Percentiles rank a stretch among this genome's conserved stretches.
These are phyloP conservation scores for Trachops cirrhosus DNA, from an alignment of 2,797 vertebrate genomes.

Conservation along the genomic window DNA sequence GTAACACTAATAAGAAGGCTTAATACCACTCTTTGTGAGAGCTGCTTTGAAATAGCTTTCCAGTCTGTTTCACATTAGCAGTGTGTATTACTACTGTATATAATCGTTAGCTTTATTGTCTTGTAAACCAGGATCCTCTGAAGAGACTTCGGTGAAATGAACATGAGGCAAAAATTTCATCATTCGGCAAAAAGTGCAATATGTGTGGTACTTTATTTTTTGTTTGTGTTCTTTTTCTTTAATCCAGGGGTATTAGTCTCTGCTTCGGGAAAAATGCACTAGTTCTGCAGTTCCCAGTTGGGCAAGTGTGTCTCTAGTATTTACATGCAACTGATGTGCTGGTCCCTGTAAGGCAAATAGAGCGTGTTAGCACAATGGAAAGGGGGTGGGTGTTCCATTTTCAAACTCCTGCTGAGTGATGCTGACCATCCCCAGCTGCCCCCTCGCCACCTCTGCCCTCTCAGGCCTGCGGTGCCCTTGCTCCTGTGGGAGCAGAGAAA, in stretches of 20 bases:
- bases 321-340: slow-evolving; percentile 73
- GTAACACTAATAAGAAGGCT: slow-evolving; percentile 60
- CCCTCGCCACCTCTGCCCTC: not conserved
- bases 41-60: slow-evolving; percentile 61
- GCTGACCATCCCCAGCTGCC: not conserved
- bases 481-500: not conserved
- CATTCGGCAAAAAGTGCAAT: slow-evolving; percentile 85
- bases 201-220: slow-evolving; percentile 81
- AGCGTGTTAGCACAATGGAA: slow-evolving; percentile 74
- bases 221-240: slow-evolving; percentile 79
- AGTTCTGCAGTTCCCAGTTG: slow-evolving; percentile 78
- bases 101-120: slow-evolving; percentile 77
- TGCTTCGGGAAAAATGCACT: slow-evolving; percentile 81
- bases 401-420: slow-evolving; percentile 16
- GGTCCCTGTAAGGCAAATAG: slow-evolving; percentile 82
- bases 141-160: slow-evolving; percentile 83
- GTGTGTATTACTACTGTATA: slow-evolving; percentile 79
- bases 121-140: slow-evolving; percentile 78
- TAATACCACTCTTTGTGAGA: slow-evolving; percentile 15
- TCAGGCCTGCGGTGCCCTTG: accelerated
- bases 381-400: slow-evolving; percentile 57
- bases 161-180: slow-evolving; percentile 80
- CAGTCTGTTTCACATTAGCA: slow-evolving; percentile 54
- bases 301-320: slow-evolving; percentile 77
- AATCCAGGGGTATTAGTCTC: slow-evolving; percentile 81